Percentiles rank a stretch among this genome's conserved stretches.
phyloP scores from a whole-genome alignment of 2,797 vertebrate species.

The Catamblyrhynchus diadema region DNA sequence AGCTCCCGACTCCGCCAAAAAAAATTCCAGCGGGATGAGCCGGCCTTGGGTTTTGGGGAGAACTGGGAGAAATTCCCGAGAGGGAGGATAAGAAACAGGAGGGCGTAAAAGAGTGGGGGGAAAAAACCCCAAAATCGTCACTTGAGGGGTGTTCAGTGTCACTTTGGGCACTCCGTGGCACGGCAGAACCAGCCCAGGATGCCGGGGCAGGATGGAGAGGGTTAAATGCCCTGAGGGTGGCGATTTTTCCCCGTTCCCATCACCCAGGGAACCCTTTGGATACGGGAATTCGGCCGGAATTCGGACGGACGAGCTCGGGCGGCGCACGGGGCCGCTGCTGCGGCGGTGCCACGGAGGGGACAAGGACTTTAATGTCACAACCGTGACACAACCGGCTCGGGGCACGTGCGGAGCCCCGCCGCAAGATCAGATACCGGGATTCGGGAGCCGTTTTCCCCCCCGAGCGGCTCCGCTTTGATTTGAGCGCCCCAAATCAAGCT shows the following conservation, averaged over 20 bases:
- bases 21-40: neutral
- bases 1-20: neutral
- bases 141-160: accelerated
- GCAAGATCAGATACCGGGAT: neutral
- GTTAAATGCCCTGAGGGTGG: accelerated
- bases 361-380: accelerated
- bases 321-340: neutral
- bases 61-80: neutral
- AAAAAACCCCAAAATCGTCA: neutral
- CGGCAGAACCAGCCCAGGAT: neutral
- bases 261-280: neutral
- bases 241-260: neutral
- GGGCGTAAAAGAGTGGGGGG: neutral
- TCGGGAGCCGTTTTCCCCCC: neutral
- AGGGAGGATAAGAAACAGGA: neutral
- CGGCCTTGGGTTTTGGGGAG: neutral
- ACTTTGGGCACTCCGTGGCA: neutral
- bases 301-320: neutral
- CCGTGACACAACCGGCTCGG: accelerated
- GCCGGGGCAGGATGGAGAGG: neutral
- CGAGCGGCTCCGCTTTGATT: neutral
- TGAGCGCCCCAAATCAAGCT: accelerated
- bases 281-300: accelerated
- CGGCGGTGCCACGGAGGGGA: neutral
- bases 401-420: neutral